phyloP scores from a whole-genome alignment of 2,113 vertebrate genomes.

The Lota lota region DNA sequence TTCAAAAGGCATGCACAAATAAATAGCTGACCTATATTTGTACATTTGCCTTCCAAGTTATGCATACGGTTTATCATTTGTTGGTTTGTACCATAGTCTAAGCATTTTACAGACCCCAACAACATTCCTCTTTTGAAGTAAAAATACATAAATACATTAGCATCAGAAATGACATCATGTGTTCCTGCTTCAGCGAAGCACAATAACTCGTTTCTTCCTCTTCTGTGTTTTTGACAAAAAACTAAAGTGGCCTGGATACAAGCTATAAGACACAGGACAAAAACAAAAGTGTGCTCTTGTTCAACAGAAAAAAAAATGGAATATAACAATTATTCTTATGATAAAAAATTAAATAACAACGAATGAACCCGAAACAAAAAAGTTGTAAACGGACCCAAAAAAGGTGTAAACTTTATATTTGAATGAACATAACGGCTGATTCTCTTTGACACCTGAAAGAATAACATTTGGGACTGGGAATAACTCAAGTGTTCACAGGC shows the following conservation, averaged over 20 bases:
- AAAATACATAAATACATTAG: conserved; percentile 50
- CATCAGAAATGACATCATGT: conserved; percentile 75
- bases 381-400: conserved; percentile 1
- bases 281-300: conserved; percentile 4
- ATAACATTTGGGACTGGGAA: conserved; percentile 38
- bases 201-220: conserved; percentile 51
- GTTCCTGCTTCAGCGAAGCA: conserved; percentile 77
- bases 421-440: conserved; percentile 37
- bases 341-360: conserved; percentile 9
- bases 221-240: conserved; percentile 34
- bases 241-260: conserved; percentile 16
- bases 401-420: conserved; percentile 64
- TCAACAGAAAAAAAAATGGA: conserved; percentile 41
- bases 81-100: conserved; percentile 4
- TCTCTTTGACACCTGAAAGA: conserved; percentile 40
- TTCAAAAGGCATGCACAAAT: conserved; percentile 84
- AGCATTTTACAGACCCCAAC: conserved; percentile 42
- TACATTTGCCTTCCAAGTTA: conserved; percentile 73
- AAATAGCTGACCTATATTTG: conserved; percentile 72
- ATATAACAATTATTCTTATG: conserved; percentile 61
- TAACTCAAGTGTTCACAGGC: conserved; percentile 70
- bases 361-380: conserved; percentile 20
- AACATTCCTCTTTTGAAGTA: conserved; percentile 55
- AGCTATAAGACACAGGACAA: conserved; percentile 43
- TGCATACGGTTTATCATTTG: conserved; percentile 60